Conservation (phyloP, 2,888 invertebrate species). For the Magallana nippona region DNA sequence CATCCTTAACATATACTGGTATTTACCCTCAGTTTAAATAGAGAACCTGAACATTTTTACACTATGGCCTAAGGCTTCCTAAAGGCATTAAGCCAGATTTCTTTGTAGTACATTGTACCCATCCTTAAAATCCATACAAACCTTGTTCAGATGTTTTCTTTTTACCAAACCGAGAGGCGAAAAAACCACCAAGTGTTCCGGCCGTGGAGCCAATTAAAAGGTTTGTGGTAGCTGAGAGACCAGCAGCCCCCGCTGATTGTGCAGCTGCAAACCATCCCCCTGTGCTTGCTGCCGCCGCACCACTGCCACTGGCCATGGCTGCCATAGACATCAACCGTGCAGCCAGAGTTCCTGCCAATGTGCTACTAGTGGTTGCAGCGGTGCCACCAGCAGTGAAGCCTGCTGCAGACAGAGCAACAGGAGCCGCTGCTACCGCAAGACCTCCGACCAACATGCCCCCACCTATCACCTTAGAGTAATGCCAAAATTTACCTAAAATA, state of each 20-base stretch:
- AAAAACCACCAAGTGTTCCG: background rate
- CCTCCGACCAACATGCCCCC: conserved; percentile 22
- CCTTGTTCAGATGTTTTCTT: background rate
- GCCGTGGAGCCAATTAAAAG: background rate
- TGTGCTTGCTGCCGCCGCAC: background rate
- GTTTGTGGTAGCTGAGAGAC: background rate
- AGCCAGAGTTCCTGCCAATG: conserved; percentile 26
- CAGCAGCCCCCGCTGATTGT: conserved; percentile 34
- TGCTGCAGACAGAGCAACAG: background rate
- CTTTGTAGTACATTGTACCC: no score
- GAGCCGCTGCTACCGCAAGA: conserved; percentile 11
- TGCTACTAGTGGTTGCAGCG: background rate
- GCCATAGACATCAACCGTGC: conserved; percentile 37
- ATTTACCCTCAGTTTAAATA: no score
- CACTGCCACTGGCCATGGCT: conserved; percentile 30
- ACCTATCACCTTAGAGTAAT: conserved; percentile 26
- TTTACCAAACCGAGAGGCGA: background rate
- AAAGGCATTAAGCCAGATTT: no score
- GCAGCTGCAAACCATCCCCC: conserved; percentile 14
- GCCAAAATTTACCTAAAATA: background rate
- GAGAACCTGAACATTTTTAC: no score
- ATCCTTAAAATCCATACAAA: no score
- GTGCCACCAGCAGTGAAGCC: conserved; percentile 28
- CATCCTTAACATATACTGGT: no score
- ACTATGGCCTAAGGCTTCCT: no score